phyloP scores from a whole-genome alignment of 2,113 vertebrate species.

The Ariopsis seemanni region DNA sequence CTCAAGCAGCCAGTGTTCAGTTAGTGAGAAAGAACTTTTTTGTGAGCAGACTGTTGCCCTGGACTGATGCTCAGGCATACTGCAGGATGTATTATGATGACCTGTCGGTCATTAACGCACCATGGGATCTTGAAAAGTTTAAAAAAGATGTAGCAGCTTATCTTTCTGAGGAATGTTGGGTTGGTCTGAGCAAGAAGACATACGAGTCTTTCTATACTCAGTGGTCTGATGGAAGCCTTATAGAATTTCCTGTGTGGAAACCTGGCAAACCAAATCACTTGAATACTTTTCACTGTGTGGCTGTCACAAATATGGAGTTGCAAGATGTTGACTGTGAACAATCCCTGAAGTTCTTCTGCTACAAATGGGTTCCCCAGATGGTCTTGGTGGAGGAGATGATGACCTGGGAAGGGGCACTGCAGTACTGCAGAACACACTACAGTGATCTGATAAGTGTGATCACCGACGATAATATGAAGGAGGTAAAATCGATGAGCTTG shows the following conservation, averaged over 20 bases:
- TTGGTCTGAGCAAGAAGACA: not conserved
- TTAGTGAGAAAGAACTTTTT: not conserved
- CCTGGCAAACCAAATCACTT: not conserved
- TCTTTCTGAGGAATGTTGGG: not conserved
- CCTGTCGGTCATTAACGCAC: not conserved
- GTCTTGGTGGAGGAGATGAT: not conserved
- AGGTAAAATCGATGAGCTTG: not conserved
- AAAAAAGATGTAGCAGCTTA: not conserved
- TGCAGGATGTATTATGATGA: not conserved
- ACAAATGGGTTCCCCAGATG: not conserved
- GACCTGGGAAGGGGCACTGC: constrained; percentile 6
- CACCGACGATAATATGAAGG: not conserved
- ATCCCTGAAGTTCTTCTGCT: not conserved
- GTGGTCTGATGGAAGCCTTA: constrained; percentile 3
- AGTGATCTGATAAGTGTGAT: not conserved
- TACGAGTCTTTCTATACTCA: fast-evolving
- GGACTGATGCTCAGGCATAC: not conserved
- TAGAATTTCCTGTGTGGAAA: not conserved
- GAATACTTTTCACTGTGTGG: not conserved
- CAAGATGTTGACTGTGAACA: not conserved
- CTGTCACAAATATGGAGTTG: not conserved
- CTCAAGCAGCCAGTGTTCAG: not conserved
- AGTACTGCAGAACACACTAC: not conserved
- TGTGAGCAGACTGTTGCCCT: not conserved
- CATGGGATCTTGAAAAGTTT: not conserved